These are phyloP conservation scores for Anoplius nigerrimus DNA, from an alignment of 2,888 invertebrate species.

Conservation along the genomic window DNA sequence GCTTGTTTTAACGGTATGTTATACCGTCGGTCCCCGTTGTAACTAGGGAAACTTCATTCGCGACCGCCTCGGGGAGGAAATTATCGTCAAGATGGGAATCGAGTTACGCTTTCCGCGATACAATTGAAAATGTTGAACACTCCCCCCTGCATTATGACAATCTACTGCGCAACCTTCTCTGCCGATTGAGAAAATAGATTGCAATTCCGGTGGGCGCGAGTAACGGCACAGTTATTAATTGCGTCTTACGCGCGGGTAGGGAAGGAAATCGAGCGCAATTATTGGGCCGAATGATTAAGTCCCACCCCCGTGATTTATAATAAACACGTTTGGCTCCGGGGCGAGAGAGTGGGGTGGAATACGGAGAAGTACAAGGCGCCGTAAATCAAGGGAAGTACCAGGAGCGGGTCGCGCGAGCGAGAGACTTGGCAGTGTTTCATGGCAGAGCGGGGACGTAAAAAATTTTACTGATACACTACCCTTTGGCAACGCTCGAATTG, in stretches of 20 bases:
- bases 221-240: too few relatives aligned
- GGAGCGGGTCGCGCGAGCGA: constrained; percentile 9
- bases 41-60: background rate
- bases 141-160: too few relatives aligned
- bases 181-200: too few relatives aligned
- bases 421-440: constrained; percentile 39
- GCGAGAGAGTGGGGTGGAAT: constrained; percentile 27
- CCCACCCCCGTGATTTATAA: constrained; percentile 22
- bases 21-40: background rate
- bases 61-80: too few relatives aligned
- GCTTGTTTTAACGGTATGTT: constrained; percentile 2
- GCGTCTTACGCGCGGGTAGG: too few relatives aligned
- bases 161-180: too few relatives aligned
- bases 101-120: too few relatives aligned
- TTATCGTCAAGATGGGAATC: too few relatives aligned
- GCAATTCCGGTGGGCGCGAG: too few relatives aligned
- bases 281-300: constrained; percentile 34
- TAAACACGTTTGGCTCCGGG: constrained; percentile 5
- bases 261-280: constrained; percentile 18
- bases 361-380: constrained; percentile 1
- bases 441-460: constrained; percentile 19
- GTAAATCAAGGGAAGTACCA: constrained; percentile 14
- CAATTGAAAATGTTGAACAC: too few relatives aligned
- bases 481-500: constrained; percentile 15
- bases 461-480: constrained; percentile 41